These are phyloP conservation scores for Galagoides demidoff DNA, from an alignment of 2,797 vertebrate species.

Conservation along the genomic window DNA sequence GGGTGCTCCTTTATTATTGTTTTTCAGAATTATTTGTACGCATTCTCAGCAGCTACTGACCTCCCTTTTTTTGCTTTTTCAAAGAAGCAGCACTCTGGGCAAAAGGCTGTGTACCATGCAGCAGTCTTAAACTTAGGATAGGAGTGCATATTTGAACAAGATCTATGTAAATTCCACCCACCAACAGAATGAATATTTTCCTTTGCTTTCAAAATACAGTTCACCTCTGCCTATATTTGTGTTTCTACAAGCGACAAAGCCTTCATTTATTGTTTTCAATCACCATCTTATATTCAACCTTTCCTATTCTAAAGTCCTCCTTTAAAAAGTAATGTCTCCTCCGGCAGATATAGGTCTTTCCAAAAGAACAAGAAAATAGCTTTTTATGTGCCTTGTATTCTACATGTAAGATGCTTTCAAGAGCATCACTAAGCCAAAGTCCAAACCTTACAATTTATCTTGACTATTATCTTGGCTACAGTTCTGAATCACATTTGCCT, in stretches of 20 bases:
- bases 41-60: not conserved
- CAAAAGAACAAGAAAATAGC: not conserved
- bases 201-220: constrained; percentile 69
- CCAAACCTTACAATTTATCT: constrained; percentile 20
- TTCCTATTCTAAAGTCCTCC: constrained; percentile 48
- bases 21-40: not conserved
- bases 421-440: not conserved
- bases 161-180: constrained; percentile 78
- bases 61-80: constrained; percentile 51
- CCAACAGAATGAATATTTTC: constrained; percentile 63
- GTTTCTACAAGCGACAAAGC: constrained; percentile 56
- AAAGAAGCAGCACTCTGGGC: constrained; percentile 14
- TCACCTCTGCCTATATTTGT: constrained; percentile 69
- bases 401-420: constrained; percentile 3
- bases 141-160: constrained; percentile 74
- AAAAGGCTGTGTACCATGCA: not conserved
- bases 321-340: constrained; percentile 47
- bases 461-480: not conserved
- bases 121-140: constrained; percentile 14
- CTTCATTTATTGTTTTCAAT: constrained; percentile 64
- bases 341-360: not conserved
- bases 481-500: constrained; percentile 37
- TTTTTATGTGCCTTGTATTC: not conserved
- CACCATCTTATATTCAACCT: constrained; percentile 34
- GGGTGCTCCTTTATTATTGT: not conserved